These are phyloP conservation scores for Chaetodon auriga DNA, from an alignment of 2,113 vertebrate genomes.

Conservation along the genomic window DNA sequence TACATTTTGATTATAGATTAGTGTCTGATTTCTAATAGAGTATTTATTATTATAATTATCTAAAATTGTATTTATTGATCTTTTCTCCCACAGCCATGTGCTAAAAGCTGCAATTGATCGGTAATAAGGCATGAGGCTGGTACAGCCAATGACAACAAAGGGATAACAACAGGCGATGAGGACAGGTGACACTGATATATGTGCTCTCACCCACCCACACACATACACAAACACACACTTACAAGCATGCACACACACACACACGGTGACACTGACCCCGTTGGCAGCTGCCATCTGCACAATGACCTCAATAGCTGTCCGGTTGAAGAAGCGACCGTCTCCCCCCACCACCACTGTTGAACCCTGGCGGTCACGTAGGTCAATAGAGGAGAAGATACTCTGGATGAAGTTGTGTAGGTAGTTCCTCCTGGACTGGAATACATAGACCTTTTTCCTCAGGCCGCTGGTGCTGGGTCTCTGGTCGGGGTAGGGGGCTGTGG, in stretches of 20 bases:
- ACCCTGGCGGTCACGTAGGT: conserved; percentile 95
- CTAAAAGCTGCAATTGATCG: background rate
- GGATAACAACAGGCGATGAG: background rate
- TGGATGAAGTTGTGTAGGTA: conserved; percentile 98
- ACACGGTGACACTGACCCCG: conserved; percentile 91
- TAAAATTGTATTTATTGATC: no score
- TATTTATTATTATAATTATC: background rate
- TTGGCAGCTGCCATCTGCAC: conserved; percentile 98
- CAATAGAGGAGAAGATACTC: conserved; percentile 95
- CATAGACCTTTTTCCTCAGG: conserved; percentile 89
- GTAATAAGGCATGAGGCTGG: background rate
- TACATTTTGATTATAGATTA: no score
- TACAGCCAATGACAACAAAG: background rate
- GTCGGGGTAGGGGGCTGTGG: conserved; percentile 91
- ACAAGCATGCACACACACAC: conserved; percentile 31
- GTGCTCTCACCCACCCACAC: conserved; percentile 2
- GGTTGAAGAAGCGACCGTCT: conserved; percentile 96
- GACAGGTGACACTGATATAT: conserved; percentile 36
- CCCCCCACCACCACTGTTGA: conserved; percentile 95
- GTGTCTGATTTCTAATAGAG: background rate
- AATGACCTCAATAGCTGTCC: conserved; percentile 90
- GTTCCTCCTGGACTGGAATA: conserved; percentile 90
- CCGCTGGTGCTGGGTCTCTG: conserved; percentile 92
- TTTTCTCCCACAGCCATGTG: background rate
- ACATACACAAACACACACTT: conserved; percentile 34